Base-by-base conservation (phyloP, 2,797 vertebrate genomes). In the Rhodeus uyekii region DNA sequence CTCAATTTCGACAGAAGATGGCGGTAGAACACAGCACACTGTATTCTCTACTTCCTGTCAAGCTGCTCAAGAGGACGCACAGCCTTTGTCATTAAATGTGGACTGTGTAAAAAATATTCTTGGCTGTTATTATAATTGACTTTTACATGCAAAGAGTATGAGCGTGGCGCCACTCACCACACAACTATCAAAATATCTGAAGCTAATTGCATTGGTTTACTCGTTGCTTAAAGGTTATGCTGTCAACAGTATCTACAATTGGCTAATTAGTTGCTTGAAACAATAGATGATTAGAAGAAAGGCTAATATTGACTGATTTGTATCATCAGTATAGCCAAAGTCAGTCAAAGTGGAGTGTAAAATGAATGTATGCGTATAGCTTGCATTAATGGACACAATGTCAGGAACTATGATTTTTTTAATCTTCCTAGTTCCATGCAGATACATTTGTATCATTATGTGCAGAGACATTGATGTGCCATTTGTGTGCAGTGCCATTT, bases 1-100 rank as follows among this genome's bases (percentile, higher is more conserved):
- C 9, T 14, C 3, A 55, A 22, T 55, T 18, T 16, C 36, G 48
- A 39, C 76, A 78, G 3, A 19, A 78, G 76, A 78, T 78, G 76
- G 63, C 76, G 39, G 76, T 22, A 68, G 3, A 18, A 67, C 14
- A 2, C n/a, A 78, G 63, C 34, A 67, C 5, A 53, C 68, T 10
- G 13, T 44, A 13, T 42, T 29, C 7, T 5, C 18, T 9, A n/a
- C 46, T 10, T 27, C 38, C 7, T 8, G 61, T 29, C 61, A 3
- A 32, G 4, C 5, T 29, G 16, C 34, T 24, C 34, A 53, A 78
- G n/a, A 67, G 29, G 42, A 64, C 48, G 29, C 19, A 5, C 16
- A 24, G 8, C 13, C 14, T 27, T 78, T 8, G 27, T 78, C 22
- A 64, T 48, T 50, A 27, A 14, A 32, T 22, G n/a, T 53, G 63